phyloP scores from a whole-genome alignment of 1,140 invertebrate species.

The Drosophila serrata region DNA sequence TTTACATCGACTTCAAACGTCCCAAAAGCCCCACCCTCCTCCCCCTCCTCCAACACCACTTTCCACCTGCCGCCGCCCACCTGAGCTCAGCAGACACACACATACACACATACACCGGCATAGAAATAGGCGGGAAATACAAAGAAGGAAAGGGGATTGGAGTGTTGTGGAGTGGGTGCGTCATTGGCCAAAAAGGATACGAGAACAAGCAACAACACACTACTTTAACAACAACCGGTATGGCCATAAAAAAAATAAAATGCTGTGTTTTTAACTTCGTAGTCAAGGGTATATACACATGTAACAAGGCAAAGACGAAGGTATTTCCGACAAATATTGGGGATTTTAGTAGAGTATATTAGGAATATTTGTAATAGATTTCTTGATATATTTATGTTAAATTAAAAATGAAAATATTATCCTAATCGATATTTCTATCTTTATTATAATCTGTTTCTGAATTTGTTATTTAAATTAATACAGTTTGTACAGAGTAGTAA shows the following conservation, averaged over 20 bases:
- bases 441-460: neutral
- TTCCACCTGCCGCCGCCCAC: conserved; percentile 33
- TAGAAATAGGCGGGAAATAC: conserved; percentile 47
- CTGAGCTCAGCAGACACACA: conserved; percentile 43
- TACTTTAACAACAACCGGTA: conserved; percentile 35
- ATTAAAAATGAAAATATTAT: neutral
- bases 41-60: neutral
- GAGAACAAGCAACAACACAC: conserved; percentile 42
- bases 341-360: neutral
- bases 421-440: neutral
- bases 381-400: neutral
- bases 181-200: conserved; percentile 71
- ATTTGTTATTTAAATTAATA: neutral
- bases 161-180: conserved; percentile 29
- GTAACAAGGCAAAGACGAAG: conserved; percentile 1
- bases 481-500: neutral
- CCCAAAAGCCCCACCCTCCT: conserved; percentile 2
- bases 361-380: neutral
- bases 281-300: conserved; percentile 14
- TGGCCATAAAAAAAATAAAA: conserved; percentile 63
- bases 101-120: conserved; percentile 38
- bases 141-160: conserved; percentile 28
- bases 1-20: conserved; percentile 59
- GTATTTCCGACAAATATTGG: neutral
- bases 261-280: conserved; percentile 18